Evolutionary conservation across 2,797 vertebrate species (phyloP).

Genomic region (Vultur gryphus): DNA sequence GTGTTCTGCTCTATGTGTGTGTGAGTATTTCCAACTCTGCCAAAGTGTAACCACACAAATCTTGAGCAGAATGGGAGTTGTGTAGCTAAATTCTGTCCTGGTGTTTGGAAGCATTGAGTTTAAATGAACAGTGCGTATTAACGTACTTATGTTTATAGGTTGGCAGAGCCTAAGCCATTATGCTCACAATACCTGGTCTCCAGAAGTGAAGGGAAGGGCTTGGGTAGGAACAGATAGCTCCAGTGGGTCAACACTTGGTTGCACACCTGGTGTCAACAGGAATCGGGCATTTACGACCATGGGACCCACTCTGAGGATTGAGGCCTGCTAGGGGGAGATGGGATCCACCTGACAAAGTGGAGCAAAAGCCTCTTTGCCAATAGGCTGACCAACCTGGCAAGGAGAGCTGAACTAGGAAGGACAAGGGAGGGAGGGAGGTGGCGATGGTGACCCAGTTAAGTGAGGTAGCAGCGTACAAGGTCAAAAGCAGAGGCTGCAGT

Average conservation of each 20-base stretch:
- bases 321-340: background rate
- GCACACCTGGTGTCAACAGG: background rate
- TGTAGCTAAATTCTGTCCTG: background rate
- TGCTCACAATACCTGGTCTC: background rate
- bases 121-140: background rate
- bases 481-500: background rate
- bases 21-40: background rate
- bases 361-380: background rate
- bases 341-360: background rate
- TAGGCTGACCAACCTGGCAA: background rate
- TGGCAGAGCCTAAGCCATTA: background rate
- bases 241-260: background rate
- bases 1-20: background rate
- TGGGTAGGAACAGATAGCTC: background rate
- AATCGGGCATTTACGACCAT: background rate
- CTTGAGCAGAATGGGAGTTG: background rate
- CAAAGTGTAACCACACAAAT: background rate
- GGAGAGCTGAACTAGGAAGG: background rate
- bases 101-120: background rate
- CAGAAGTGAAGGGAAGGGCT: background rate
- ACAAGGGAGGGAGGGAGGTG: background rate
- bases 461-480: background rate
- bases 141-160: background rate
- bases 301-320: background rate
- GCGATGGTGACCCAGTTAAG: background rate